A percentile compares a stretch with the other conserved stretches of the same genome.
Evolutionary conservation across 2,797 vertebrate species (phyloP).

Genomic region (Pantherophis alleghaniensis): DNA sequence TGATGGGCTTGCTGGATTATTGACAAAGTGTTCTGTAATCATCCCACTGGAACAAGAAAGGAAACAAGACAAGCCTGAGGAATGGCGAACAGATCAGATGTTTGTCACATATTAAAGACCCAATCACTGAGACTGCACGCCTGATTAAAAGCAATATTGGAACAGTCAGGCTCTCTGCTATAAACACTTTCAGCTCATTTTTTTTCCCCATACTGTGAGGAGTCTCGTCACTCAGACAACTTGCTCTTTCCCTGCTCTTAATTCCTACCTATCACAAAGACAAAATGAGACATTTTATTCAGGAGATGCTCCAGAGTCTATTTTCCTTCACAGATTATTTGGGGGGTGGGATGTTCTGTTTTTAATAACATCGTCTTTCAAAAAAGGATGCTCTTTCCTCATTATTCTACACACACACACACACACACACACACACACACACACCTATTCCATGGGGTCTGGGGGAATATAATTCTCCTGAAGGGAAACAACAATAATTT

Average conservation of each 20-base stretch:
- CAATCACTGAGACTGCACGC: conserved; percentile 39
- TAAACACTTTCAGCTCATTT: not conserved
- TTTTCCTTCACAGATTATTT: rapidly evolving
- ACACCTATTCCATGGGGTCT: not conserved
- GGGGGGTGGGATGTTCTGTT: not conserved
- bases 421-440: too few species aligned
- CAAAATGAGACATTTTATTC: not conserved
- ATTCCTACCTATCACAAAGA: not conserved
- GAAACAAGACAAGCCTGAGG: conserved; percentile 50
- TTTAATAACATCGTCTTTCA: not conserved
- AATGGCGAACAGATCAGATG: conserved; percentile 39
- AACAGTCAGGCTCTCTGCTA: not conserved
- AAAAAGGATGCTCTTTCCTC: not conserved
- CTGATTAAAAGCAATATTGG: conserved; percentile 47
- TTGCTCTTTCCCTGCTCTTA: not conserved
- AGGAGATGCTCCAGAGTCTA: not conserved
- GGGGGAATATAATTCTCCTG: not conserved
- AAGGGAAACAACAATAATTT: not conserved
- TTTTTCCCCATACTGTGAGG: rapidly evolving
- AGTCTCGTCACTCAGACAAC: not conserved
- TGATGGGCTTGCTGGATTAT: conserved; percentile 46
- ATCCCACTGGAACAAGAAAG: conserved; percentile 47
- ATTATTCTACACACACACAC: rapidly evolving
- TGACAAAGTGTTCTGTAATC: conserved; percentile 53
- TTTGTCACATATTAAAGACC: conserved; percentile 55